Base-by-base conservation (phyloP, 1,140 invertebrate species). In the Myzus persicae region DNA sequence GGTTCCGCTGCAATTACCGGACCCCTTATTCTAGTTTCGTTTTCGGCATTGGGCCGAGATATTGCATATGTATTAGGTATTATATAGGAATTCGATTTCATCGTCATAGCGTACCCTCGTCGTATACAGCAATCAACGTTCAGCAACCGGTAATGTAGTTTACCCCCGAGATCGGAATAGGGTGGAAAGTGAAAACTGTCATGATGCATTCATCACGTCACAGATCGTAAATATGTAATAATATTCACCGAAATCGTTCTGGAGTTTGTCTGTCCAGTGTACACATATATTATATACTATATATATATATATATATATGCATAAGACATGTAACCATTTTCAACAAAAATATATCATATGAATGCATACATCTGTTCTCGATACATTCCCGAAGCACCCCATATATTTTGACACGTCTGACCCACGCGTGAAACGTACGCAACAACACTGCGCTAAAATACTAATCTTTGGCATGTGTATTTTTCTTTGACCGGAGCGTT, bases 401-500 rank as follows among this genome's bases (percentile, higher is more conserved):
- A 36, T 85, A 36, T 82, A 42, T 84, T 93, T 87, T 54, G 84
- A 87, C 81, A 84, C n/a, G 42, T 93, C 44, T 87, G 81, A 85
- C 84, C 38, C 38, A 20, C 42, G 42, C 76, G 85, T 81, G 93
- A 84, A 82, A 84, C 38, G 82, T 31, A 40, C 24, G 26, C 26
- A 44, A 44, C 38, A 85, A 31, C 38, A 85, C 38, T 18, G 24
- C 40, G 26, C 40, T 14, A 26, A 42, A 44, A 85, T 26, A 85
- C 42, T 44, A 44, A 85, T 85, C 31, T 88, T 87, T 84, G 44
- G 85, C 67, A 84, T 90, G 42, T 93, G 91, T 82, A 44, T 81
- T 87, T 44, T 93, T 93, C 87, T 88, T 46, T 85, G 91, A 93
- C 82, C 40, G 22, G 24, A 84, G 24, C 82, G 82, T 84, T 44